A percentile compares a stretch with the other conserved stretches of the same genome.
Evolutionary conservation across 37 sponge, comb jelly and placozoan genomes (phyloP).

Genomic region (Spongilla lacustris): DNA sequence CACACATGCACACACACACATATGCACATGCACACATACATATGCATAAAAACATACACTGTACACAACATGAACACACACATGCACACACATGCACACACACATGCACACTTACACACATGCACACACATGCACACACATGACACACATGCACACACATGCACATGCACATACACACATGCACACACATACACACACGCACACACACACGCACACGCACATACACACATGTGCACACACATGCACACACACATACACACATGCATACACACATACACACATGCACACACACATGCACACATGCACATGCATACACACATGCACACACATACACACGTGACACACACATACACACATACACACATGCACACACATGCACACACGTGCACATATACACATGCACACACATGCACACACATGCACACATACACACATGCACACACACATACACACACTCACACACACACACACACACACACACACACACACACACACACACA

Average conservation of each 20-base stretch:
- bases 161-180: not conserved
- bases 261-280: constrained; percentile 36
- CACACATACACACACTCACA: not conserved
- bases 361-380: not conserved
- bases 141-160: not conserved
- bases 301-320: not conserved
- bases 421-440: constrained; percentile 2
- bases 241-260: constrained; percentile 9
- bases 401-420: not conserved
- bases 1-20: not conserved
- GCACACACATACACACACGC: not conserved
- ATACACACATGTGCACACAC: not conserved
- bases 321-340: not conserved
- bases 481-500: no score
- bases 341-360: not conserved
- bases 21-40: not conserved
- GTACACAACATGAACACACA: no score
- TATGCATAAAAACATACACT: not conserved
- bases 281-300: constrained; percentile 47
- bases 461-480: no score
- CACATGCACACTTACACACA: not conserved
- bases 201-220: not conserved
- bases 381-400: not conserved
- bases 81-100: not conserved
- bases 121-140: not conserved